Evolutionary conservation across 2,888 invertebrate species (phyloP).

Genomic region (Lissonota sp.): DNA sequence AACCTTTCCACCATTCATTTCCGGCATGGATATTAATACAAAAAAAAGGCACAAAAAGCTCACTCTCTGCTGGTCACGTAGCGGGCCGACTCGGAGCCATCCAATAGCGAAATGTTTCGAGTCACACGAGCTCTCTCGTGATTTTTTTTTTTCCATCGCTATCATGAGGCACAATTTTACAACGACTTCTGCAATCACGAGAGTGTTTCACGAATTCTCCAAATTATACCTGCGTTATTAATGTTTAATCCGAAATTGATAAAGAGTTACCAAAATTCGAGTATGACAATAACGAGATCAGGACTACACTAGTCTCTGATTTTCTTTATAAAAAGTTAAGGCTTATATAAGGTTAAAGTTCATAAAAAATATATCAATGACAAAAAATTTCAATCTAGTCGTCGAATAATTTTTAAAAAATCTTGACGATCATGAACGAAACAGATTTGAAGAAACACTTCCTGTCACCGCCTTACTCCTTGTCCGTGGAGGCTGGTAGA

Average conservation of each 20-base stretch:
- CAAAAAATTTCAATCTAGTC: neutral
- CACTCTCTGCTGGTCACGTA: conserved; percentile 1
- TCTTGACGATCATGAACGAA: conserved; percentile 67
- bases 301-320: too few species aligned
- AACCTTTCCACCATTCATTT: conserved; percentile 57
- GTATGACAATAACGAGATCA: too few species aligned
- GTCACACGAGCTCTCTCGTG: neutral
- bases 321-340: too few species aligned
- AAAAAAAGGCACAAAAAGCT: conserved; percentile 18
- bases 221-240: conserved; percentile 21
- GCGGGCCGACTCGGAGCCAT: neutral
- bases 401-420: neutral
- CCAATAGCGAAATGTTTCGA: conserved; percentile 23
- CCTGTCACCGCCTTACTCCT: conserved; percentile 90
- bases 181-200: neutral
- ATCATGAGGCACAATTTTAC: conserved; percentile 5
- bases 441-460: conserved; percentile 95
- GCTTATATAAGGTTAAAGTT: too few species aligned
- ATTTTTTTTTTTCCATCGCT: neutral
- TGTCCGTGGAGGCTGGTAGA: conserved; percentile 91
- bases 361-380: too few species aligned
- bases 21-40: conserved; percentile 49
- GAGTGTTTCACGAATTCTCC: conserved; percentile 6
- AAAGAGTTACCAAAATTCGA: too few species aligned
- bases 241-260: too few species aligned